Percentiles rank a stretch among this genome's conserved stretches.
Evolutionary conservation across 2,888 invertebrate species (phyloP).

Genomic region (Diplazon laetatorius): DNA sequence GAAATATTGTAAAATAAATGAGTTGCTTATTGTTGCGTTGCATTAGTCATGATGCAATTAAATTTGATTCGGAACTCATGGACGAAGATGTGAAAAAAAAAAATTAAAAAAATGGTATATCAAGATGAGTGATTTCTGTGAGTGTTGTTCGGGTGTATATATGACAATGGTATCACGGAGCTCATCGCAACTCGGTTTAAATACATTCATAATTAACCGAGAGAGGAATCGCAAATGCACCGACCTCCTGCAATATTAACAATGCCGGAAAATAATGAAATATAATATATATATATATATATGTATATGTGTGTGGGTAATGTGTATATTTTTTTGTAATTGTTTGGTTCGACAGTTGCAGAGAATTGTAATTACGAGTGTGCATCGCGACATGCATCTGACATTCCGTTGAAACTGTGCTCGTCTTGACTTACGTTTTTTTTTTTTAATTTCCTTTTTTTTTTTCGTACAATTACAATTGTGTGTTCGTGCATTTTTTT

Average conservation of each 20-base stretch:
- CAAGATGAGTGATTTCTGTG: not conserved
- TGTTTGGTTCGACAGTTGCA: slow-evolving; percentile 14
- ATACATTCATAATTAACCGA: slow-evolving; percentile 24
- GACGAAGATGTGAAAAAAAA: too few species aligned
- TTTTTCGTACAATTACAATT: slow-evolving; percentile 2
- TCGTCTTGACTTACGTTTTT: not conserved
- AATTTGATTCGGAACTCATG: too few species aligned
- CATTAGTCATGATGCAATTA: too few species aligned
- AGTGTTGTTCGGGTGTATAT: too few species aligned
- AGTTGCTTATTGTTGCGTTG: not conserved
- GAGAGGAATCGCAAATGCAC: not conserved
- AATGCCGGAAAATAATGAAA: slow-evolving; percentile 15
- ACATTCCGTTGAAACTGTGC: slow-evolving; percentile 3
- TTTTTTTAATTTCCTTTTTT: not conserved
- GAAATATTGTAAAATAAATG: not conserved
- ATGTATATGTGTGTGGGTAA: too few species aligned
- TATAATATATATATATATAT: not conserved
- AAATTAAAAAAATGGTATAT: too few species aligned
- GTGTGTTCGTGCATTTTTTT: not conserved
- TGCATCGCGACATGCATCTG: not conserved
- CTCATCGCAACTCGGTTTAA: slow-evolving; percentile 8
- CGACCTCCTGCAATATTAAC: slow-evolving; percentile 2
- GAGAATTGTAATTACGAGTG: slow-evolving; percentile 20
- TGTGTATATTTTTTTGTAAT: too few species aligned
- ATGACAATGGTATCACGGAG: not conserved